Conservation (phyloP, 2,113 vertebrate genomes). For the Henicopernis longicauda region DNA sequence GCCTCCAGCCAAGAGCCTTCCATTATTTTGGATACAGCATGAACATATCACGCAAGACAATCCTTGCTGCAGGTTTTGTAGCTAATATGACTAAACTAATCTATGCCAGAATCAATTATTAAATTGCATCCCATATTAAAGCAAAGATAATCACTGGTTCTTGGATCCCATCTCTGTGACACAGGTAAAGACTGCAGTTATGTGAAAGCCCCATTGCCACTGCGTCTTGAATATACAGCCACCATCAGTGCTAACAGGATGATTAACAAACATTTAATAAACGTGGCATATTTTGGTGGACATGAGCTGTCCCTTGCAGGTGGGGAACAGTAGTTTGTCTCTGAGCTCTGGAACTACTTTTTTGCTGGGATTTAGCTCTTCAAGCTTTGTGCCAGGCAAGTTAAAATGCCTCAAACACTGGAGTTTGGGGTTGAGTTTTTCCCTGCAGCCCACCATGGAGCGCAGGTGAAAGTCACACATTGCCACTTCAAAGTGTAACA, state of each 20-base stretch:
- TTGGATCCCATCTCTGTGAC: neutral
- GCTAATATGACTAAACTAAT: neutral
- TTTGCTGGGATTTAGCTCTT: neutral
- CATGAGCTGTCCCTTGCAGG: neutral
- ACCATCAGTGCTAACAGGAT: neutral
- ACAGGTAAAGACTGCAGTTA: neutral
- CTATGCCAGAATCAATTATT: conserved; percentile 17
- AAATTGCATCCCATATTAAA: neutral
- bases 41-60: conserved; percentile 11
- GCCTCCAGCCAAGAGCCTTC: conserved; percentile 3
- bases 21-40: neutral
- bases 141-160: neutral
- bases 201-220: neutral
- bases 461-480: neutral
- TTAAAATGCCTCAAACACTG: neutral
- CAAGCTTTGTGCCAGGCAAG: neutral
- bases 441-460: neutral
- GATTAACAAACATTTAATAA: neutral
- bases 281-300: neutral
- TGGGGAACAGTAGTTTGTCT: neutral
- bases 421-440: neutral
- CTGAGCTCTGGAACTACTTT: neutral
- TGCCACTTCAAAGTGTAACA: neutral
- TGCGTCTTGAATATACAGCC: neutral
- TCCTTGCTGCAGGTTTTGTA: conserved; percentile 20